These are phyloP conservation scores for Albula goreensis DNA, from an alignment of 2,113 vertebrate genomes.

Conservation along the genomic window DNA sequence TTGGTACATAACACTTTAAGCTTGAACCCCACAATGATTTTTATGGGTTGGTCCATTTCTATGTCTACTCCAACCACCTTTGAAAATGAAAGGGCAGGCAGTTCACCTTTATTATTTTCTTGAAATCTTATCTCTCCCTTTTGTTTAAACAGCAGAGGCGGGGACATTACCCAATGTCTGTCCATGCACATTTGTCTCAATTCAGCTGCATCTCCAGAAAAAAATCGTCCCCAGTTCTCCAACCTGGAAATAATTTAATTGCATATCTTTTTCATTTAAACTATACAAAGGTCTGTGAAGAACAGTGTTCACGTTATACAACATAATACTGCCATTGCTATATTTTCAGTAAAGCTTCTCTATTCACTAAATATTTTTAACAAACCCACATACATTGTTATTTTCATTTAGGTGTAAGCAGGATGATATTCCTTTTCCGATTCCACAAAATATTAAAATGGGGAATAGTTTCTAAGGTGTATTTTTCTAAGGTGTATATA, in stretches of 20 bases:
- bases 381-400: not conserved
- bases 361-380: not conserved
- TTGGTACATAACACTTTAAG: not conserved
- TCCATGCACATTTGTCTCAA: constrained; percentile 47
- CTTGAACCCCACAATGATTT: constrained; percentile 43
- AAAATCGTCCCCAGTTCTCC: not conserved
- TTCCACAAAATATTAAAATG: not conserved
- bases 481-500: not conserved
- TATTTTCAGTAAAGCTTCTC: not conserved
- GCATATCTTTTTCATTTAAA: not conserved
- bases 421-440: not conserved
- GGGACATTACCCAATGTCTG: constrained; percentile 62
- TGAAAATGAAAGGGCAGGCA: constrained; percentile 62
- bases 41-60: constrained; percentile 51
- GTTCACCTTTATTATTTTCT: constrained; percentile 71
- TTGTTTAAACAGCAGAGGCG: constrained; percentile 71
- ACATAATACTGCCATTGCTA: not conserved
- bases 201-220: constrained; percentile 33
- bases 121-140: constrained; percentile 71
- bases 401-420: constrained; percentile 1
- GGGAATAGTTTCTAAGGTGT: not conserved
- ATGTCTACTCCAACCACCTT: constrained; percentile 43
- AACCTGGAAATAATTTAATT: constrained; percentile 18
- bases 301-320: not conserved
- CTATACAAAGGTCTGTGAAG: not conserved